A percentile compares a stretch with the other conserved stretches of the same genome.
These are phyloP conservation scores for Rhadinocentrus ornatus DNA, from an alignment of 2,797 vertebrate genomes.

Conservation along the genomic window DNA sequence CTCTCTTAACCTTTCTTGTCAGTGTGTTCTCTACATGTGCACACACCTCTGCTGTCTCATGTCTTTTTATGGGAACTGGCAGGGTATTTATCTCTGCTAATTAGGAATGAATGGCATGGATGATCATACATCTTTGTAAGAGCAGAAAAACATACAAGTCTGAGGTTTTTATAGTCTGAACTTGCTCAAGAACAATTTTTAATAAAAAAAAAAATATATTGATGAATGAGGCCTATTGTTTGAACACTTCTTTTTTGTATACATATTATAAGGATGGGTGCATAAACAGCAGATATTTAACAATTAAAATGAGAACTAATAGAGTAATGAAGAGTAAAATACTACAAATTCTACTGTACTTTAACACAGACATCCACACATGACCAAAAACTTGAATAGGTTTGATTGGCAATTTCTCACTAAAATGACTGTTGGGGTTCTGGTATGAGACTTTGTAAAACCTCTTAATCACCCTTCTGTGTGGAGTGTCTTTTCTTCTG, in stretches of 20 bases:
- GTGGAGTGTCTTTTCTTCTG: conserved; percentile 51
- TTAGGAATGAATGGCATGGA: neutral
- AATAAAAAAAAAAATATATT: neutral
- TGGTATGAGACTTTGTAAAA: conserved; percentile 6
- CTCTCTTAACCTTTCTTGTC: neutral
- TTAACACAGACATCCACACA: neutral
- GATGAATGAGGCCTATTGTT: neutral
- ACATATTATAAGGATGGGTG: conserved; percentile 19
- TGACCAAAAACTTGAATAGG: neutral
- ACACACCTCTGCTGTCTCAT: neutral
- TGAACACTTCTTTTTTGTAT: neutral
- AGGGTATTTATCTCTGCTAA: neutral
- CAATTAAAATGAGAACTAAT: conserved; percentile 32
- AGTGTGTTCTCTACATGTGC: neutral
- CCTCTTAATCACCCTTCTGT: conserved; percentile 55
- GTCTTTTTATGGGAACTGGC: neutral
- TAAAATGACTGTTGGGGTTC: conserved; percentile 6
- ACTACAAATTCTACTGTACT: neutral
- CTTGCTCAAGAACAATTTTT: neutral
- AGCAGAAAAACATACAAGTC: neutral
- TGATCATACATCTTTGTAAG: neutral
- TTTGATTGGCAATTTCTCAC: conserved; percentile 24
- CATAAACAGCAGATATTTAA: conserved; percentile 33
- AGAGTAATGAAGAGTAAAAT: conserved; percentile 29
- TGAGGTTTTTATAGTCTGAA: neutral